These are phyloP conservation scores for Aldrovandia affinis DNA, from an alignment of 2,797 vertebrate species.

Conservation along the genomic window DNA sequence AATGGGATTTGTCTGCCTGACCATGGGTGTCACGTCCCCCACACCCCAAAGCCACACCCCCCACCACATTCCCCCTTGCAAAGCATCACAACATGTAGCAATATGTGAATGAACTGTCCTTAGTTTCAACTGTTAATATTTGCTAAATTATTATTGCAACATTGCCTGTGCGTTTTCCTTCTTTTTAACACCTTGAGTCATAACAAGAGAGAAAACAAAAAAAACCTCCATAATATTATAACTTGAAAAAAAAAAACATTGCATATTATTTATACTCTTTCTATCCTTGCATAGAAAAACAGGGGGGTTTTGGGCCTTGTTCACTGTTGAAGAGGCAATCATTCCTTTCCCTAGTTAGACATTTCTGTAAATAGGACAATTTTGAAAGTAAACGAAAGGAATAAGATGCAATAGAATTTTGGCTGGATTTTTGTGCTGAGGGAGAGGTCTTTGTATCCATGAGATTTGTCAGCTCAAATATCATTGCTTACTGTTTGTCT, in stretches of 20 bases:
- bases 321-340: constrained; percentile 67
- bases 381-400: constrained; percentile 52
- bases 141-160: constrained; percentile 66
- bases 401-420: constrained; percentile 34
- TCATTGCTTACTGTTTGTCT: constrained; percentile 72
- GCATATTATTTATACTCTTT: constrained; percentile 63
- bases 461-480: constrained; percentile 66
- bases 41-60: not conserved
- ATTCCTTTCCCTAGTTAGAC: constrained; percentile 63
- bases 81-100: constrained; percentile 59
- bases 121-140: constrained; percentile 61
- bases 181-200: constrained; percentile 56
- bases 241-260: constrained; percentile 56
- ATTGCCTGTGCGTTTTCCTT: constrained; percentile 69
- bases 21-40: not conserved
- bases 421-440: constrained; percentile 43
- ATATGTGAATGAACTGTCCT: constrained; percentile 63
- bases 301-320: constrained; percentile 57
- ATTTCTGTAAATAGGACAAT: constrained; percentile 69
- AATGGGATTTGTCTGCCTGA: not conserved
- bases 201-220: constrained; percentile 50
- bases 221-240: constrained; percentile 53
- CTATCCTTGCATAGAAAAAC: constrained; percentile 63
- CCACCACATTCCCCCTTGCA: not conserved
- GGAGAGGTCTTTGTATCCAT: constrained; percentile 38